Conservation (phyloP, 2,113 vertebrate species). For the Hippocampus mohnikei region DNA sequence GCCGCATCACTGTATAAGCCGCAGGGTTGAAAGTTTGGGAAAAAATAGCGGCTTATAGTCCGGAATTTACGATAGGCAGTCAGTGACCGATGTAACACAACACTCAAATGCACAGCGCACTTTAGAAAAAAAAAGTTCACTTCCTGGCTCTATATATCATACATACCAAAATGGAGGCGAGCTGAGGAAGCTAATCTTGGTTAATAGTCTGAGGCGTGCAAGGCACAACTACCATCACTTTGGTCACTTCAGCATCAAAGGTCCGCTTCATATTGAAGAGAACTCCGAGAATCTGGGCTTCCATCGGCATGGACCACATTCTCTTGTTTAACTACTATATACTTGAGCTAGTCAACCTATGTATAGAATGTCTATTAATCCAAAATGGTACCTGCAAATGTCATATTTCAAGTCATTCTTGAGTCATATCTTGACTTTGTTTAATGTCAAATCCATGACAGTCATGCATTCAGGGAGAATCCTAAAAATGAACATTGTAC, state of each 20-base stretch:
- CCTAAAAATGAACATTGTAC: background rate
- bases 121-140: no score
- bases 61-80: no score
- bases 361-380: background rate
- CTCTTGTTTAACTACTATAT: background rate
- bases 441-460: background rate
- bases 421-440: background rate
- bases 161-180: no score
- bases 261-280: background rate
- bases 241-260: background rate
- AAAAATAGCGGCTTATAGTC: no score
- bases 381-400: background rate
- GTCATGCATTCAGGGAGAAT: background rate
- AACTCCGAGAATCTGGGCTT: background rate
- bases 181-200: background rate
- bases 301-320: background rate
- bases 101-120: no score
- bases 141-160: no score
- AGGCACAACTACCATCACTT: background rate
- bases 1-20: no score
- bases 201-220: background rate
- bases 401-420: background rate
- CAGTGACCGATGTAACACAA: no score
- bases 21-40: no score
- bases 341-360: no score